A percentile compares a stretch with the other conserved stretches of the same genome.
Evolutionary conservation across 2,888 invertebrate species (phyloP).

Genomic region (Ceratothoa steindachneri): DNA sequence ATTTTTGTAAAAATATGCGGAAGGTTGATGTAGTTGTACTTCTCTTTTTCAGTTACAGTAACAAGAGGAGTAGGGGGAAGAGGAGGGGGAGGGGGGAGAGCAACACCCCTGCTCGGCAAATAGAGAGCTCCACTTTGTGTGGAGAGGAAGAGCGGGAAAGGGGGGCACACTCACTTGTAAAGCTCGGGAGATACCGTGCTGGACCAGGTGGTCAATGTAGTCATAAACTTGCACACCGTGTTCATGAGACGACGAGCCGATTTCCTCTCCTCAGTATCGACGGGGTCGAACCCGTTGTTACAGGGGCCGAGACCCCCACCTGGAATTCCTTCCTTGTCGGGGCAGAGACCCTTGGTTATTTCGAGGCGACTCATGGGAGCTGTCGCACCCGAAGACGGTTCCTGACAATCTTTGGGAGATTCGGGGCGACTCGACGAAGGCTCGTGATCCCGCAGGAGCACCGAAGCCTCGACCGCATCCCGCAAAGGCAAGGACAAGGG

Average conservation of each 20-base stretch:
- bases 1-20: too few relatives aligned
- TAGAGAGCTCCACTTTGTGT: background rate
- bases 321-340: background rate
- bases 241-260: conserved; percentile 34
- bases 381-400: background rate
- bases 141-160: background rate
- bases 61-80: background rate
- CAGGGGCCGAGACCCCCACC: background rate
- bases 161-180: conserved; percentile 33
- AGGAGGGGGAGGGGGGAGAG: background rate
- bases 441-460: background rate
- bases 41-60: too few relatives aligned
- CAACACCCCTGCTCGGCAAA: background rate
- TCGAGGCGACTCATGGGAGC: background rate
- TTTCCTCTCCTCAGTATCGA: conserved; percentile 35
- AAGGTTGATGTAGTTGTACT: too few relatives aligned
- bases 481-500: background rate
- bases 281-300: background rate
- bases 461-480: background rate
- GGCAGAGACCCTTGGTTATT: background rate
- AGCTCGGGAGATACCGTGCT: conserved; percentile 32
- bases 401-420: background rate
- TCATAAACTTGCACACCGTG: conserved; percentile 39
- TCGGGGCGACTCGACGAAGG: background rate
- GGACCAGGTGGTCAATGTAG: conserved; percentile 19